These are phyloP conservation scores for Ptilorrhoa leucosticta DNA, from an alignment of 2,113 vertebrate genomes.

Conservation along the genomic window DNA sequence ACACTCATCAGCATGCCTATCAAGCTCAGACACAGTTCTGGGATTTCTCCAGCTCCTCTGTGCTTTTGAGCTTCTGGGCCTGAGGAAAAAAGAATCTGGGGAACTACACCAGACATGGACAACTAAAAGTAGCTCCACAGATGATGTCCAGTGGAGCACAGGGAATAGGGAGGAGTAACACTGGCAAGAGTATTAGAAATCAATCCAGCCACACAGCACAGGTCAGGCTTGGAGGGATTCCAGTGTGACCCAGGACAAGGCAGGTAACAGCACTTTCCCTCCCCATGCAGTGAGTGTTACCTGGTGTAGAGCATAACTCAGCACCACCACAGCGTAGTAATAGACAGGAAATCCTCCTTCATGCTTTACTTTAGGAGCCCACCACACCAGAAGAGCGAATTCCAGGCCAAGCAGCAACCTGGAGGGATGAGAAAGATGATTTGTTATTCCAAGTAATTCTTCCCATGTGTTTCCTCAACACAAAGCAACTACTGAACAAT, in stretches of 20 bases:
- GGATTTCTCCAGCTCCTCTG: not conserved
- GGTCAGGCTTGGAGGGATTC: not conserved
- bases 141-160: not conserved
- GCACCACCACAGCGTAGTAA: constrained; percentile 84
- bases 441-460: not conserved
- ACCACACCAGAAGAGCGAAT: constrained; percentile 92
- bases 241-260: not conserved
- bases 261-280: not conserved
- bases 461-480: not conserved
- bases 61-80: not conserved
- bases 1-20: not conserved
- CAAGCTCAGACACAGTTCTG: not conserved
- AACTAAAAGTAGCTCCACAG: not conserved
- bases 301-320: constrained; percentile 96
- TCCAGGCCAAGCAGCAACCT: constrained; percentile 90
- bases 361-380: constrained; percentile 87
- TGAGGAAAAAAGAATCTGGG: not conserved
- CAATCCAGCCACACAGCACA: not conserved
- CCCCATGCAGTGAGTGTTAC: constrained; percentile 45
- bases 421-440: not conserved
- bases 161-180: not conserved
- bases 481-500: not conserved
- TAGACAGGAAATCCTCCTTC: constrained; percentile 90
- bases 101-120: not conserved
- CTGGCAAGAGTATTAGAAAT: not conserved